Percentiles rank a stretch among this genome's conserved stretches.
Evolutionary conservation across 2,113 vertebrate species (phyloP).

Genomic region (Ceyx cyanopectus): DNA sequence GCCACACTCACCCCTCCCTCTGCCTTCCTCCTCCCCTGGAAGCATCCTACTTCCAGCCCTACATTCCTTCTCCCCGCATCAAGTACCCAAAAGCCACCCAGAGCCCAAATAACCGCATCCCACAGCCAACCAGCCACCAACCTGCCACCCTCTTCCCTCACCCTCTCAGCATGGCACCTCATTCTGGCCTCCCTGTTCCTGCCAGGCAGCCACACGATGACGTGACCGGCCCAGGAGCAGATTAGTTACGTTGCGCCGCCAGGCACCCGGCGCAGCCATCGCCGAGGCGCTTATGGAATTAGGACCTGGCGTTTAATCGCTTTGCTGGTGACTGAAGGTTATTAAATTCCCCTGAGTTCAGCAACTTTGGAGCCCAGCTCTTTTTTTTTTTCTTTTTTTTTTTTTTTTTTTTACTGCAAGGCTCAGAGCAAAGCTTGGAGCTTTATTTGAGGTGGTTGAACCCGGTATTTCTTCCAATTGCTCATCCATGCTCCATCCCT

Average conservation of each 20-base stretch:
- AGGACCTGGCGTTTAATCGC: constrained; percentile 8
- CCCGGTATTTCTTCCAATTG: not conserved
- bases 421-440: not conserved
- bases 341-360: constrained; percentile 44
- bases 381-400: fast-evolving
- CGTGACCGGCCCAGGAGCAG: not conserved
- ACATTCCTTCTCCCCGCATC: fast-evolving
- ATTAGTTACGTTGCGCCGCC: not conserved
- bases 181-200: not conserved
- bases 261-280: not conserved
- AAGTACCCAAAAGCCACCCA: not conserved
- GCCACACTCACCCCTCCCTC: not conserved
- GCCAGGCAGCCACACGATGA: not conserved
- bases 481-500: not conserved
- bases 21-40: not conserved
- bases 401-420: not conserved
- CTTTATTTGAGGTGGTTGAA: not conserved
- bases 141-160: not conserved
- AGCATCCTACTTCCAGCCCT: not conserved
- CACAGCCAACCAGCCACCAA: not conserved
- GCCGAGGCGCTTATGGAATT: constrained; percentile 36
- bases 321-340: constrained; percentile 25
- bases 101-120: too few species aligned
- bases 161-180: not conserved
- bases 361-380: not conserved